Conservation (phyloP, 1,140 invertebrate species). For the Zaprionus ghesquierei region DNA sequence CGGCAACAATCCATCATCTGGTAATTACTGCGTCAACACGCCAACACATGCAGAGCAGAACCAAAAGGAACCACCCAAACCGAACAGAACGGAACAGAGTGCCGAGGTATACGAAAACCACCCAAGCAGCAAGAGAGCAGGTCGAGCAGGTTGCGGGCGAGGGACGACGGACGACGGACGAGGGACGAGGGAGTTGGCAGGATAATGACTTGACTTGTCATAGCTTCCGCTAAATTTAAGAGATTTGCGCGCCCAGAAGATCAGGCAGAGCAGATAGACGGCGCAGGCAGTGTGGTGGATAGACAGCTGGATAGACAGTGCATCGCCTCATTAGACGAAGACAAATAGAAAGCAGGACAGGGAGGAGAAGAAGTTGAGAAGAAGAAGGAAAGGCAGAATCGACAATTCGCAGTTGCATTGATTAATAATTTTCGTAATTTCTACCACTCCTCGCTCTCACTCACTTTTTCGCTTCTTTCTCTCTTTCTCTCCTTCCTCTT, state of each 20-base stretch:
- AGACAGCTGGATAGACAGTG: slow-evolving; percentile 43
- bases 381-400: not conserved
- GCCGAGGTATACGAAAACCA: not conserved
- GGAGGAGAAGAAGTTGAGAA: not conserved
- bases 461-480: slow-evolving; percentile 16
- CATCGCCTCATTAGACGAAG: slow-evolving; percentile 37
- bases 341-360: not conserved
- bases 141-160: not conserved
- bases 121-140: slow-evolving; percentile 8
- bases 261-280: slow-evolving; percentile 16
- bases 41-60: slow-evolving; percentile 54
- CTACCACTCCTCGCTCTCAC: not conserved
- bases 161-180: not conserved
- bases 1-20: slow-evolving; percentile 80
- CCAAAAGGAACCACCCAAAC: slow-evolving; percentile 1
- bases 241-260: slow-evolving; percentile 52
- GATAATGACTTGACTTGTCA: slow-evolving; percentile 80
- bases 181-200: slow-evolving; percentile 17
- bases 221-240: slow-evolving; percentile 71
- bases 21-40: slow-evolving; percentile 80
- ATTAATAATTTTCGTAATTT: slow-evolving; percentile 58
- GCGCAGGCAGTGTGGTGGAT: slow-evolving; percentile 13
- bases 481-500: not conserved
- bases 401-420: slow-evolving; percentile 37
- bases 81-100: not conserved